phyloP scores from a whole-genome alignment of 2,797 vertebrate genomes.

The Carcharodon carcharias region DNA sequence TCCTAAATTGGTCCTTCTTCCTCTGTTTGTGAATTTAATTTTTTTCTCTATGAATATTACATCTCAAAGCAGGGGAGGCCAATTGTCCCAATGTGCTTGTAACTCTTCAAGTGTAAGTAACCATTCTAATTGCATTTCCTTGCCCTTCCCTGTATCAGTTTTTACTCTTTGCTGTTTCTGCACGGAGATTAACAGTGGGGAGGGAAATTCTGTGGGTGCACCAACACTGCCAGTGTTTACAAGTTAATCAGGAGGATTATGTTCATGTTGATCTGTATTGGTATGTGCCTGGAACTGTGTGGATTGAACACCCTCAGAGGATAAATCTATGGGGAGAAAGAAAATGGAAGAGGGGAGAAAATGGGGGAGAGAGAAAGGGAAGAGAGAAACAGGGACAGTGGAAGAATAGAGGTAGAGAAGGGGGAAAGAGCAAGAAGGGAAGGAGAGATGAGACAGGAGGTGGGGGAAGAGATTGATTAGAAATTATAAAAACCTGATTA shows the following conservation, averaged over 20 bases:
- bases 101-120: neutral
- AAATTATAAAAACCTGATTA: slow-evolving; percentile 9
- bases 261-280: neutral
- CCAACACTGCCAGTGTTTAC: neutral
- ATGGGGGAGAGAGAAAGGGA: neutral
- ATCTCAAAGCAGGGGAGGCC: neutral
- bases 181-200: neutral
- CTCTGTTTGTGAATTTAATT: neutral
- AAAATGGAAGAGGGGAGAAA: too few relatives aligned
- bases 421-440: too few relatives aligned
- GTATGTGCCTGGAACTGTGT: neutral
- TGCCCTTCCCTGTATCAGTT: neutral
- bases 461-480: neutral
- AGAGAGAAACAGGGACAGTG: neutral
- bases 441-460: neutral
- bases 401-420: too few relatives aligned
- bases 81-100: neutral
- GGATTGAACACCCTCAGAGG: neutral
- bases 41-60: too few relatives aligned
- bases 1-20: neutral
- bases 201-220: neutral
- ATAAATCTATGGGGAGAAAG: neutral
- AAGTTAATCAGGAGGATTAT: neutral
- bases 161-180: neutral
- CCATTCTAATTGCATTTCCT: neutral